A percentile compares a stretch with the other conserved stretches of the same genome.
These are phyloP conservation scores for Pseudorhiza aurosa DNA, from an alignment of 30 jellyfish, hydroid and myxozoan genomes.

Conservation along the genomic window DNA sequence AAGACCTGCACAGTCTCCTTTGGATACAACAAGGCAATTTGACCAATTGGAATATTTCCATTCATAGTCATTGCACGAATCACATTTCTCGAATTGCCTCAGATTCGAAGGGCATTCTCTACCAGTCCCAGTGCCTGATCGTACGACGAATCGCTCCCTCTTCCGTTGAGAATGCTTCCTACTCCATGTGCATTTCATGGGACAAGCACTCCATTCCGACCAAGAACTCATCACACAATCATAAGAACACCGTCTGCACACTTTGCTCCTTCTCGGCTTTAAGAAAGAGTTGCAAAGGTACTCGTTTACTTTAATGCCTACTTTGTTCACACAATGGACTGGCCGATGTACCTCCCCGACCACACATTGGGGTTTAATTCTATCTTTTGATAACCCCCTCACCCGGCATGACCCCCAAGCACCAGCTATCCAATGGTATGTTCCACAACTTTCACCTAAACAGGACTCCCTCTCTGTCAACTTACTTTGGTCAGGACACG, in stretches of 20 bases:
- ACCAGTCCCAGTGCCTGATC: conserved; percentile 46
- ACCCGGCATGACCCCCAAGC: conserved; percentile 36
- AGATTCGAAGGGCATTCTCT: conserved; percentile 31
- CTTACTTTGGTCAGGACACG: conserved; percentile 38
- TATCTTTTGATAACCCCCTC: background rate
- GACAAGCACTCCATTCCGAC: conserved; percentile 70
- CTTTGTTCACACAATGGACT: conserved; percentile 38
- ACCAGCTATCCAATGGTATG: conserved; percentile 57
- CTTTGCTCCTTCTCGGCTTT: conserved; percentile 44
- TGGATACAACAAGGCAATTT: conserved; percentile 10
- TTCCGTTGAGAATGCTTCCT: background rate
- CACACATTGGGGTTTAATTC: conserved; percentile 6
- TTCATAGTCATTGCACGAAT: conserved; percentile 8
- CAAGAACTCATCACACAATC: conserved; percentile 68
- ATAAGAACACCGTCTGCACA: conserved; percentile 50
- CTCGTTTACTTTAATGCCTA: conserved; percentile 30
- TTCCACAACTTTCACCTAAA: conserved; percentile 58
- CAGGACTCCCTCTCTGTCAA: conserved; percentile 46
- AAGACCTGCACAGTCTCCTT: conserved; percentile 53
- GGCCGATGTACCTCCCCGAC: conserved; percentile 12
- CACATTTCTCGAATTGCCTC: conserved; percentile 25
- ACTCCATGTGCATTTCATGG: conserved; percentile 19
- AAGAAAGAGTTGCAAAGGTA: conserved; percentile 43
- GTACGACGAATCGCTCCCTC: conserved; percentile 36
- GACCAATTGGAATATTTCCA: conserved; percentile 57